Percentiles rank a stretch among this genome's conserved stretches.
Conservation (phyloP, 2,797 vertebrate species). For the Gambelia wislizenii region DNA sequence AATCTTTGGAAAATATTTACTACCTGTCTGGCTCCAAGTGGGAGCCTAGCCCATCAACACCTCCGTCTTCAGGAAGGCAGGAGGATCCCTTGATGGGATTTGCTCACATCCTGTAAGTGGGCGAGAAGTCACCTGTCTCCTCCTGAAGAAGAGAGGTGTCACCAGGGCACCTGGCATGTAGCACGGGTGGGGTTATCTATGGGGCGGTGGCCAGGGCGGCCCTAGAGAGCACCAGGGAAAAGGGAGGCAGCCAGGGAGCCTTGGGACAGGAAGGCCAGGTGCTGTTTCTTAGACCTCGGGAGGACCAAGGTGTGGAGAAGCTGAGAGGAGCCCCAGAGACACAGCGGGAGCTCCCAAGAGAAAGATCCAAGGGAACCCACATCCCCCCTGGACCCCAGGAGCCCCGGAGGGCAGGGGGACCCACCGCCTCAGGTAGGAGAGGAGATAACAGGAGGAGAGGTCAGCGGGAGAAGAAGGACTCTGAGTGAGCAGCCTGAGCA, state of each 20-base stretch:
- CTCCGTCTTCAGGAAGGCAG: too few relatives aligned
- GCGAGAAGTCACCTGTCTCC: background rate
- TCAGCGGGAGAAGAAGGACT: background rate
- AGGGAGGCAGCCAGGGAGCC: background rate
- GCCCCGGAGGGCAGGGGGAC: background rate
- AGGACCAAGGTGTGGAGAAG: too few relatives aligned
- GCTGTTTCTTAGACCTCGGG: background rate
- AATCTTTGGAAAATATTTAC: background rate
- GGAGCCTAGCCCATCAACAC: background rate
- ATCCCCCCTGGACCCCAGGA: too few relatives aligned
- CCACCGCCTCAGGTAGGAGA: background rate
- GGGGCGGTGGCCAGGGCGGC: background rate
- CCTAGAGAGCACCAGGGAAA: background rate
- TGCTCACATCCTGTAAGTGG: background rate
- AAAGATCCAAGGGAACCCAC: background rate
- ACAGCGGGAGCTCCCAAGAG: background rate
- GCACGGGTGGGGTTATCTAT: too few relatives aligned
- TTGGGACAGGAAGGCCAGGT: background rate
- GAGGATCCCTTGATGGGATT: background rate
- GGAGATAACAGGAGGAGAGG: background rate
- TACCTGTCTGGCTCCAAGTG: background rate
- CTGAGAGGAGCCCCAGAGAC: background rate
- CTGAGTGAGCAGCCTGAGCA: background rate
- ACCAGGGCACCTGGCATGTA: background rate
- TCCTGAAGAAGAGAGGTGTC: background rate